Evolutionary conservation across 2,113 vertebrate species (phyloP), one percentile per base, ranked within the genome.

Genomic region (Puma concolor): DNA sequence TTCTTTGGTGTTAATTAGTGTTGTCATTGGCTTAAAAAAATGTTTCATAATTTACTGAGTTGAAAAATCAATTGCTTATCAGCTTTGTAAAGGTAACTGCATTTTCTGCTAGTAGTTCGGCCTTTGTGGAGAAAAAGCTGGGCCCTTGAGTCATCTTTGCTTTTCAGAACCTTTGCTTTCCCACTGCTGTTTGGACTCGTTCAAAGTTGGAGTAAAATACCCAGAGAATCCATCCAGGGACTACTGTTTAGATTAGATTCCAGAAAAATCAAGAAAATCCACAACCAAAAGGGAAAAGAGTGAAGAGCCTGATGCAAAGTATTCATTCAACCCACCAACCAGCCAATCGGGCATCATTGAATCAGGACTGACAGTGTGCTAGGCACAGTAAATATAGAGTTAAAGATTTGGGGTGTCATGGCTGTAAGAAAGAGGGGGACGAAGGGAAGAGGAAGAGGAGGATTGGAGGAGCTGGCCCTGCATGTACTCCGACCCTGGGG

Each of bases 1-100:
- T 95, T 91, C 95, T 96, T 91, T 79, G 94, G 91, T 86, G 91
- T 93, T 98, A 94, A 97, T 97, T 97, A 97, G 48, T 87, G 52
- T 91, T 95, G 85, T 88, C 71, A 92, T 88, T 81, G 81, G 76
- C 84, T 91, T 88, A 54, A 88, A 94, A 94, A 94, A 79, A 86
- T 66, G 80, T 72, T 91, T 91, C n/a, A 64, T 76, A 64, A 87
- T 84, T 91, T 88, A 52, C 9, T 36, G 85, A 95, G 77, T 57
- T 48, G 29, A 91, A 92, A 96, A 94, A 93, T 48, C 89, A 92
- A 77, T 88, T 85, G 57, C 81, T 23, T 85, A 77, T 93, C 38
- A 11, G 64, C 44, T 90, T 71, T 85, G 50, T n/a, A 66, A 89
- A 92, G 63, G 44, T 69, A 93, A 27, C 19, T 64, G 71, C 15